Percentiles rank a stretch among this genome's conserved stretches.
phyloP scores from a whole-genome alignment of 2,888 invertebrate species.

The Bugula neritina region DNA sequence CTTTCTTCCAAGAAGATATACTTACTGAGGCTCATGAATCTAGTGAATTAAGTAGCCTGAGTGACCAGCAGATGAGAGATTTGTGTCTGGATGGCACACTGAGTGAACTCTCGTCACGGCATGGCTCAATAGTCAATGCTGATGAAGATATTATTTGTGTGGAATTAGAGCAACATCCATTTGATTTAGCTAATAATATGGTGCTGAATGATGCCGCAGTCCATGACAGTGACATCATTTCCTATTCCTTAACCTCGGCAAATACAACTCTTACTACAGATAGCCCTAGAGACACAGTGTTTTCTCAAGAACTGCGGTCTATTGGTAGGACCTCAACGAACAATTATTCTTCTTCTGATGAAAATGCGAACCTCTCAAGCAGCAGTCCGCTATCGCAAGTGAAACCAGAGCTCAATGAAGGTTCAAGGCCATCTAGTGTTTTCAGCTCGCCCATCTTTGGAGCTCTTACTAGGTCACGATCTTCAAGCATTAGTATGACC shows the following conservation, averaged over 20 bases:
- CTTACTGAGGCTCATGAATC: not conserved
- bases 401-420: not conserved
- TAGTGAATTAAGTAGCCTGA: constrained; percentile 18
- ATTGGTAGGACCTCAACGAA: not conserved
- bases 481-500: not conserved
- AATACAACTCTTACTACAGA: not conserved
- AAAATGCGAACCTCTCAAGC: not conserved
- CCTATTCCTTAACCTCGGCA: not conserved
- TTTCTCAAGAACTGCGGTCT: not conserved
- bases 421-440: constrained; percentile 10
- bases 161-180: not conserved
- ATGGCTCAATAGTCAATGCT: not conserved
- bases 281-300: not conserved
- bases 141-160: constrained; percentile 13
- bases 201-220: not conserved
- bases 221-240: not conserved
- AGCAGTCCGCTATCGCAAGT: not conserved
- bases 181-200: not conserved
- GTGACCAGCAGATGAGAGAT: constrained; percentile 19
- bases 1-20: not conserved
- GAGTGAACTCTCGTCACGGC: not conserved
- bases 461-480: not conserved
- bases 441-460: constrained; percentile 20
- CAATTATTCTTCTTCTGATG: not conserved
- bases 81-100: not conserved